phyloP scores from a whole-genome alignment of 53 echinoderm and acorn worm species.

The Temnopleurus reevesii region DNA sequence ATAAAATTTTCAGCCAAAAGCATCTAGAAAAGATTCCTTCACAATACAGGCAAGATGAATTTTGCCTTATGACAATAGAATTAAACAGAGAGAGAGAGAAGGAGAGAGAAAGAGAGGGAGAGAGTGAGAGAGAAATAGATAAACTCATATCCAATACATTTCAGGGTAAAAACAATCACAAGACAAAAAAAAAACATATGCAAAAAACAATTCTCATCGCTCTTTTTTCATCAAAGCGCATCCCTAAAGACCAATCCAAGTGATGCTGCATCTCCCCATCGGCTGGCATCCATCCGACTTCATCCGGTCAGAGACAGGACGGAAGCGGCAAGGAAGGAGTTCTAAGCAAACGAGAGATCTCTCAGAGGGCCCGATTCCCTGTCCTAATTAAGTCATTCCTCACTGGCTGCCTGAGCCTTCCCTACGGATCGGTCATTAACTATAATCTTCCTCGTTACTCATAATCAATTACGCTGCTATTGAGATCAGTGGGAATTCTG shows the following conservation, averaged over 20 bases:
- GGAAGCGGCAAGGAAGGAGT: too few relatives aligned
- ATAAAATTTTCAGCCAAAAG: too few relatives aligned
- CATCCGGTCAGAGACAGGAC: neutral
- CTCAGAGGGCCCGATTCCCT: neutral
- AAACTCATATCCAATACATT: too few relatives aligned
- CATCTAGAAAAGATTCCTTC: too few relatives aligned
- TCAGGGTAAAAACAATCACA: too few relatives aligned
- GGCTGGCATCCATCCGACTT: neutral
- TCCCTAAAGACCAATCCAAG: neutral
- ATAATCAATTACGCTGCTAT: conserved; percentile 31
- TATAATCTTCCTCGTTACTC: conserved; percentile 32
- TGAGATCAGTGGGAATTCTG: neutral
- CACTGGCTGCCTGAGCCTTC: neutral
- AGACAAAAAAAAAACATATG: too few relatives aligned
- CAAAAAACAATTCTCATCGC: too few relatives aligned
- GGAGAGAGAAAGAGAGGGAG: too few relatives aligned
- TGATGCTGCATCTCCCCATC: neutral
- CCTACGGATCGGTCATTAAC: conserved; percentile 35
- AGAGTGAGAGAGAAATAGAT: too few relatives aligned
- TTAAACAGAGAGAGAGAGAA: too few relatives aligned
- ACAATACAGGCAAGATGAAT: too few relatives aligned
- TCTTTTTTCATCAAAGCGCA: neutral
- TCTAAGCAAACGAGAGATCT: neutral
- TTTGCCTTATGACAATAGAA: too few relatives aligned
- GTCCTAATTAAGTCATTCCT: conserved; percentile 43